Percentiles rank a stretch among this genome's conserved stretches.
phyloP scores from a whole-genome alignment of 2,113 vertebrate species.

The Hiodon alosoides region DNA sequence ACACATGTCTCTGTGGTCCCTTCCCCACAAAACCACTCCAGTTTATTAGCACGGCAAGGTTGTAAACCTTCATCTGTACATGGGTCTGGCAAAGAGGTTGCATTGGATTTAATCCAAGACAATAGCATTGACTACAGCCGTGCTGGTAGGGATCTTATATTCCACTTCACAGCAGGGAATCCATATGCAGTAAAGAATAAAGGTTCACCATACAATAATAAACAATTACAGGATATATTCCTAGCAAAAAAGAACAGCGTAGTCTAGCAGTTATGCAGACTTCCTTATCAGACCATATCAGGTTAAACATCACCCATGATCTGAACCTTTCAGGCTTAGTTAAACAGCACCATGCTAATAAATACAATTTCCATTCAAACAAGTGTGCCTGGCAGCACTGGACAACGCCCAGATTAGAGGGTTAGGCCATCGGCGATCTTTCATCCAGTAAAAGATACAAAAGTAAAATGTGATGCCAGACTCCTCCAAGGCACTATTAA shows the following conservation, averaged over 20 bases:
- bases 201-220: not conserved
- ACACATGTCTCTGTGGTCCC: slow-evolving; percentile 35
- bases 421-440: no score
- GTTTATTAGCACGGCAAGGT: slow-evolving; percentile 43
- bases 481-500: no score
- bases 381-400: no score
- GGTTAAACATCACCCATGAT: no score
- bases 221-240: not conserved
- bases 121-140: not conserved
- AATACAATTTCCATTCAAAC: no score
- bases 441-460: no score
- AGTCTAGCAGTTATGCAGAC: no score
- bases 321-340: no score
- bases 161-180: not conserved
- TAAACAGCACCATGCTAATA: no score
- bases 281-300: no score
- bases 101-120: slow-evolving; percentile 40
- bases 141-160: not conserved
- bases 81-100: slow-evolving; percentile 45
- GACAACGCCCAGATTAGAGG: no score
- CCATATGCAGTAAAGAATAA: not conserved
- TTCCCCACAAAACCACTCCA: slow-evolving; percentile 37
- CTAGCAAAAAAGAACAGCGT: not conserved
- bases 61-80: slow-evolving; percentile 49
- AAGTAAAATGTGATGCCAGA: no score